phyloP scores from a whole-genome alignment of 2,113 vertebrate genomes.

The Ochotona curzoniae region DNA sequence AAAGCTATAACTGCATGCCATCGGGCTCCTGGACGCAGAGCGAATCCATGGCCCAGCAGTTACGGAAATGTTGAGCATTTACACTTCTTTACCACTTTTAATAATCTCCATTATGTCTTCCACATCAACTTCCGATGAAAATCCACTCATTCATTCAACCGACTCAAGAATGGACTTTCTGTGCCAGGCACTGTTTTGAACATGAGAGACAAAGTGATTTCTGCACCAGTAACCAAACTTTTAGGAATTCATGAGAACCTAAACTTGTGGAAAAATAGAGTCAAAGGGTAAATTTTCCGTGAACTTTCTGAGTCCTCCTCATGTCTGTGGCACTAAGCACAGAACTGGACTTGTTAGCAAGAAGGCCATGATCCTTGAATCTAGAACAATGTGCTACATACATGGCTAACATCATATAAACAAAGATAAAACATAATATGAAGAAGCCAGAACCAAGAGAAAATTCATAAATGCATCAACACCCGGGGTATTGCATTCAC shows the following conservation, averaged over 20 bases:
- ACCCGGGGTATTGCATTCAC: background rate
- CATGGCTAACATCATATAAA: background rate
- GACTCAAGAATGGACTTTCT: background rate
- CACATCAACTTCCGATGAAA: background rate
- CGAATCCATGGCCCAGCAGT: background rate
- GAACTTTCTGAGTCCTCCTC: too few relatives aligned
- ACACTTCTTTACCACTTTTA: background rate
- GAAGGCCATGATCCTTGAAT: background rate
- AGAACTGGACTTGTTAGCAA: background rate
- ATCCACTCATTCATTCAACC: background rate
- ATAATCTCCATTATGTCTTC: background rate
- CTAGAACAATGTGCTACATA: background rate
- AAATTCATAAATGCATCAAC: background rate
- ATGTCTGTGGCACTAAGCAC: background rate
- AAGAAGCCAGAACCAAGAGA: slow-evolving; percentile 18
- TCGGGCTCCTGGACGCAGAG: background rate
- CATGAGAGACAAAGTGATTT: background rate
- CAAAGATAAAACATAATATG: background rate
- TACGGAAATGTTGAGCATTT: background rate
- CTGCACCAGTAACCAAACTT: background rate
- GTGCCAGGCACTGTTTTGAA: background rate
- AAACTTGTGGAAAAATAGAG: too few relatives aligned
- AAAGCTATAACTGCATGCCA: background rate
- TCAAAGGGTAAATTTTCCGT: too few relatives aligned
- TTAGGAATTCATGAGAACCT: background rate